Evolutionary conservation across 2,888 invertebrate species (phyloP).

Genomic region (Drosophila melanosoma): DNA sequence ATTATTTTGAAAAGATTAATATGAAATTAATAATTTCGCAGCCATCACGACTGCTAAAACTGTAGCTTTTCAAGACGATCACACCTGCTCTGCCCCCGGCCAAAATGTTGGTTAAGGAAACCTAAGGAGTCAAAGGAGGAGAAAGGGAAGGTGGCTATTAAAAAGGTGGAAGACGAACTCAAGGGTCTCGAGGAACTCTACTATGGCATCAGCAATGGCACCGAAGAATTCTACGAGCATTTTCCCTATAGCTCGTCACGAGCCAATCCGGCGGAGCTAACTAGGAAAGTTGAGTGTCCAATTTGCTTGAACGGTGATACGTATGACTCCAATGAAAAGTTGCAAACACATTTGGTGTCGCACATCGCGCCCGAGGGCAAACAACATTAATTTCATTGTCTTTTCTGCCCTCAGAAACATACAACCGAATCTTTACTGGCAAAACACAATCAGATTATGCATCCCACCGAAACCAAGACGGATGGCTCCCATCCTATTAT

Average conservation of each 20-base stretch:
- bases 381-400: constrained; percentile 86
- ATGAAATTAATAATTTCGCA: constrained; percentile 45
- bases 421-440: constrained; percentile 87
- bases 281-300: constrained; percentile 86
- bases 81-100: constrained; percentile 28
- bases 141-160: constrained; percentile 64
- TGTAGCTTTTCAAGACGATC: constrained; percentile 20
- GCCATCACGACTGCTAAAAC: constrained; percentile 74
- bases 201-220: constrained; percentile 82
- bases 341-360: constrained; percentile 90
- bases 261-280: constrained; percentile 44
- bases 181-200: constrained; percentile 84
- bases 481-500: constrained; percentile 87
- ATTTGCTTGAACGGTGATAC: constrained; percentile 87
- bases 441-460: constrained; percentile 89
- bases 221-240: constrained; percentile 74
- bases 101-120: constrained; percentile 52
- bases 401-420: constrained; percentile 90
- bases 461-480: constrained; percentile 88
- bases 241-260: constrained; percentile 74
- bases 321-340: constrained; percentile 89
- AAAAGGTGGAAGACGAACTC: constrained; percentile 77
- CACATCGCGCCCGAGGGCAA: constrained; percentile 87
- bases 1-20: not conserved
- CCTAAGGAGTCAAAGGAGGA: constrained; percentile 63